Conservation (phyloP, 2,888 invertebrate species). For the Drosophila falleni region DNA sequence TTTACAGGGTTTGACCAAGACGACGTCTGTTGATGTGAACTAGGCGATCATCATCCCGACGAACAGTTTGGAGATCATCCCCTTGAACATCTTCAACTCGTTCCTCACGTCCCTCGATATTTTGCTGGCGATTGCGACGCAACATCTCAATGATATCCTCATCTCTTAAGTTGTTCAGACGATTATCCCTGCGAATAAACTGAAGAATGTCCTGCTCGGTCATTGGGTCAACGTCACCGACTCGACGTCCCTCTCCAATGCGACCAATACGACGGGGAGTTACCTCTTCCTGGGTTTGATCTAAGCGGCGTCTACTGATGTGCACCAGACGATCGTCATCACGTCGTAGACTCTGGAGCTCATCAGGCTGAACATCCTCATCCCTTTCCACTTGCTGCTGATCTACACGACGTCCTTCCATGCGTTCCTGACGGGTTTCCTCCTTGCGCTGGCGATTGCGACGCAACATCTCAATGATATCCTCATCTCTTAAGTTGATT, state of each 20-base stretch:
- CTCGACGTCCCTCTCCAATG: slow-evolving; percentile 58
- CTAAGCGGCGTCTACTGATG: slow-evolving; percentile 18
- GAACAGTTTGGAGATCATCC: slow-evolving; percentile 3
- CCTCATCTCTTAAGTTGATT: slow-evolving; percentile 50
- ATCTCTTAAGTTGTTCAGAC: slow-evolving; percentile 43
- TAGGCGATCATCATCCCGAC: slow-evolving; percentile 17
- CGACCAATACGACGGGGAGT: slow-evolving; percentile 31
- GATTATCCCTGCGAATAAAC: slow-evolving; percentile 57
- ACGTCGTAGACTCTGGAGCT: not conserved
- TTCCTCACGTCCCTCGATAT: not conserved
- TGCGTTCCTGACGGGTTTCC: slow-evolving; percentile 16
- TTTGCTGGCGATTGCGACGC: slow-evolving; percentile 40
- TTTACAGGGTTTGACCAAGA: not conserved
- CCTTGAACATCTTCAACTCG: not conserved
- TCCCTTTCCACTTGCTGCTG: not conserved
- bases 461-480: slow-evolving; percentile 62
- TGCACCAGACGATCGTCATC: slow-evolving; percentile 16
- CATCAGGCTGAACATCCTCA: not conserved
- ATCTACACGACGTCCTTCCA: slow-evolving; percentile 1
- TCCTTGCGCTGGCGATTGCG: slow-evolving; percentile 32
- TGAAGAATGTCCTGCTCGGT: slow-evolving; percentile 54
- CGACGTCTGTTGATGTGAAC: slow-evolving; percentile 25
- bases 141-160: slow-evolving; percentile 66
- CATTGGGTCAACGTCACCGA: slow-evolving; percentile 20
- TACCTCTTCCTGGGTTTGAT: not conserved